A percentile compares a stretch with the other conserved stretches of the same genome.
These are phyloP conservation scores for Nemapogon koenigi DNA, from an alignment of 2,888 invertebrate genomes.

Conservation along the genomic window DNA sequence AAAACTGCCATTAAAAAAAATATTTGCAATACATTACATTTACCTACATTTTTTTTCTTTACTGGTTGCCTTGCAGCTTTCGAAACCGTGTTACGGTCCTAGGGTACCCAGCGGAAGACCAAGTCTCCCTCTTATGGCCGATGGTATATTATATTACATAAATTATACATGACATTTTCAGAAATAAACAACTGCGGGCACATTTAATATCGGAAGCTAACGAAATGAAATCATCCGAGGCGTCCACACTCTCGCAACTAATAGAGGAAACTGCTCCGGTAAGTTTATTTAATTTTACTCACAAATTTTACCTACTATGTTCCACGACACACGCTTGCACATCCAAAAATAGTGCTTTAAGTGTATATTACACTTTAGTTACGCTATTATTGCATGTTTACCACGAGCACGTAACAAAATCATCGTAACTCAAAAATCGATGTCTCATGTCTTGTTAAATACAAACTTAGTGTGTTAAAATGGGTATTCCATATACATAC, in stretches of 20 bases:
- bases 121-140: too few species aligned
- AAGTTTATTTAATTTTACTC: conserved; percentile 21
- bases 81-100: too few species aligned
- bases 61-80: too few species aligned
- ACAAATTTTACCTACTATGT: conserved; percentile 8
- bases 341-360: conserved; percentile 22
- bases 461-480: too few species aligned
- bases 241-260: conserved; percentile 56
- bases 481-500: too few species aligned
- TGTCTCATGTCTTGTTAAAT: too few species aligned
- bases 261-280: conserved; percentile 61
- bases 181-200: conserved; percentile 78
- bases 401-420: conserved; percentile 20
- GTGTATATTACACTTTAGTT: conserved; percentile 19
- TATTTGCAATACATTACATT: too few species aligned
- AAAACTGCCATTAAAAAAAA: too few species aligned
- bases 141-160: too few species aligned
- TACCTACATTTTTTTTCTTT: too few species aligned
- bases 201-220: conserved; percentile 75
- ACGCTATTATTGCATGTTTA: conserved; percentile 28
- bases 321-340: conserved; percentile 33
- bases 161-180: too few species aligned
- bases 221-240: conserved; percentile 60
- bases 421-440: neutral
- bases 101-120: too few species aligned